Evolutionary conservation across 2,797 vertebrate species (phyloP).

Genomic region (Salmo trutta): DNA sequence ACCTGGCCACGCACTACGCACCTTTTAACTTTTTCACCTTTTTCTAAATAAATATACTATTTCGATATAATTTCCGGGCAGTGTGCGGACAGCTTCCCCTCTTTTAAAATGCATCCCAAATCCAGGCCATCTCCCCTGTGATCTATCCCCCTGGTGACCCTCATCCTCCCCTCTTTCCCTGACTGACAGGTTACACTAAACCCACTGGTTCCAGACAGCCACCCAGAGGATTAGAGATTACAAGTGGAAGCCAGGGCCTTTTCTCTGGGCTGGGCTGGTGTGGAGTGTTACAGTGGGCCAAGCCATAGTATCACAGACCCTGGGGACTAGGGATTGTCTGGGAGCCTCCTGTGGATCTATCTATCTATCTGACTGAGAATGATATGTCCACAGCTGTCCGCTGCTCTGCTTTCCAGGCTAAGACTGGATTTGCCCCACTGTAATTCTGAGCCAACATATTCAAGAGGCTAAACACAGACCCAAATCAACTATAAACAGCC

Average conservation of each 20-base stretch:
- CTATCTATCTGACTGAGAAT: not conserved
- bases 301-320: not conserved
- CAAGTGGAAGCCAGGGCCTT: not conserved
- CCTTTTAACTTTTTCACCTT: too few species aligned
- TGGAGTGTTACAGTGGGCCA: not conserved
- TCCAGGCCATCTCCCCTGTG: not conserved
- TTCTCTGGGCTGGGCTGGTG: constrained; percentile 2
- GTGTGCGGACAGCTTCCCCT: not conserved
- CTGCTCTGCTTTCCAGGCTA: constrained; percentile 22
- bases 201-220: constrained; percentile 16
- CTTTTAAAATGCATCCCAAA: not conserved
- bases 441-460: constrained; percentile 1
- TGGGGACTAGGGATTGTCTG: not conserved
- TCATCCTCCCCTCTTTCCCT: not conserved
- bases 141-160: not conserved
- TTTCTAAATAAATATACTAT: not conserved
- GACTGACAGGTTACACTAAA: constrained; percentile 27
- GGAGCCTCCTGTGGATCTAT: constrained; percentile 1
- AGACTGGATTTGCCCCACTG: constrained; percentile 8
- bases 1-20: too few species aligned
- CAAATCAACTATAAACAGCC: not conserved
- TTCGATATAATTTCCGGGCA: too few species aligned
- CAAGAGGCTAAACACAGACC: not conserved
- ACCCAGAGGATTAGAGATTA: constrained; percentile 28
- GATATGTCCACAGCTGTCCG: not conserved